Percentiles rank a stretch among this genome's conserved stretches.
phyloP scores from a whole-genome alignment of 2,797 vertebrate genomes.

The Acipenser oxyrinchus region DNA sequence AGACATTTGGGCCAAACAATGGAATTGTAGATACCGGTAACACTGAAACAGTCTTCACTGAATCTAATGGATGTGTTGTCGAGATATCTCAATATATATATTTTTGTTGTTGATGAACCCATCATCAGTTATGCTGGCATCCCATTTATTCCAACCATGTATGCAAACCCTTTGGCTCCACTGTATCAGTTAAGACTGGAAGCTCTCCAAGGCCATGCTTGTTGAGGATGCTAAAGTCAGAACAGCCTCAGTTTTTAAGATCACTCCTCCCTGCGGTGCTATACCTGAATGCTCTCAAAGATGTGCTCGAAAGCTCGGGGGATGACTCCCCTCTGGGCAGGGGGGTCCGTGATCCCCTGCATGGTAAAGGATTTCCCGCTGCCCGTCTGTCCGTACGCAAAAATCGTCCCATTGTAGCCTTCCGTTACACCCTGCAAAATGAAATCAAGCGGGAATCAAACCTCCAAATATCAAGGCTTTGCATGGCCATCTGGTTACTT shows the following conservation, averaged over 20 bases:
- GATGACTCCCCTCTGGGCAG: conserved; percentile 72
- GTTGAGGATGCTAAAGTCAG: not conserved
- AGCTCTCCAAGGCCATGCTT: no score
- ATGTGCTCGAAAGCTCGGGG: conserved; percentile 83
- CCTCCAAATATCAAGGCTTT: not conserved
- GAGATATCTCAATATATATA: no score
- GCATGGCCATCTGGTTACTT: not conserved
- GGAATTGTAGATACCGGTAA: no score
- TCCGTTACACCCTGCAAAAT: conserved; percentile 72
- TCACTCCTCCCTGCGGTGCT: conserved; percentile 39
- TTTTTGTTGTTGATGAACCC: no score
- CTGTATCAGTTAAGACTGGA: no score
- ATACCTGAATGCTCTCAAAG: conserved; percentile 74
- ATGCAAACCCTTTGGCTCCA: no score
- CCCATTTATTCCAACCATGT: no score
- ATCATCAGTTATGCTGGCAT: no score
- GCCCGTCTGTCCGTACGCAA: conserved; percentile 84
- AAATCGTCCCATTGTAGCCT: conserved; percentile 85
- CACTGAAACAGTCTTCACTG: no score
- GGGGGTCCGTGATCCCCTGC: conserved; percentile 71
- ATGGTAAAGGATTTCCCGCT: conserved; percentile 88
- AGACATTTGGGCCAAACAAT: no score
- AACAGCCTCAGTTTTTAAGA: not conserved
- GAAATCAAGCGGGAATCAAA: not conserved
- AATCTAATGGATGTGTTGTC: no score